phyloP scores from a whole-genome alignment of 2,888 invertebrate species.

The Melinopterus prodromus region DNA sequence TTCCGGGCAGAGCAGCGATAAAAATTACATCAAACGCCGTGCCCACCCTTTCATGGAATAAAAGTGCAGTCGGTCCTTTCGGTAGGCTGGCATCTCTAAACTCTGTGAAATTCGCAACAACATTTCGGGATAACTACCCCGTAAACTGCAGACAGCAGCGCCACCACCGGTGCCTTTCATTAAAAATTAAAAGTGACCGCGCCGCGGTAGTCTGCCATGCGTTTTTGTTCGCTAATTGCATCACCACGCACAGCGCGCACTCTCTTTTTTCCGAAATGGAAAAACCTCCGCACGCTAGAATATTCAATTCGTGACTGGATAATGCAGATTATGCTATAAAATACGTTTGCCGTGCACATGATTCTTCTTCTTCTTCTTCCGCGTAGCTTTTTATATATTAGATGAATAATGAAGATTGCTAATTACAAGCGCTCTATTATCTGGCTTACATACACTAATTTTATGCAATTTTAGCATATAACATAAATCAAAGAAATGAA shows the following conservation, averaged over 20 bases:
- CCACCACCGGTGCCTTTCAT: slow-evolving; percentile 12
- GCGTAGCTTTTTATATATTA: no score
- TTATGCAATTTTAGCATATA: no score
- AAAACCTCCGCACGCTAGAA: background rate
- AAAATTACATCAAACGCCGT: slow-evolving; percentile 39
- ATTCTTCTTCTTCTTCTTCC: no score
- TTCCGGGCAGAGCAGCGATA: slow-evolving; percentile 31
- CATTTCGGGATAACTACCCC: slow-evolving; percentile 6
- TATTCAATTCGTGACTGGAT: background rate
- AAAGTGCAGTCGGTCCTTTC: slow-evolving; percentile 18
- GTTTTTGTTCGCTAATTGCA: slow-evolving; percentile 25
- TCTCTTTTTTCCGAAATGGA: slow-evolving; percentile 9
- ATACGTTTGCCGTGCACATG: no score
- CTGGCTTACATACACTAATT: no score
- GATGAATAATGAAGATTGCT: no score
- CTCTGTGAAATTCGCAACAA: slow-evolving; percentile 26
- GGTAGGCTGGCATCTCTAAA: slow-evolving; percentile 12
- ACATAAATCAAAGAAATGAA: no score
- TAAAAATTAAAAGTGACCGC: slow-evolving; percentile 24
- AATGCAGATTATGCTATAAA: no score
- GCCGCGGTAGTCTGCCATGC: slow-evolving; percentile 4
- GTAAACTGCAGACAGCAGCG: slow-evolving; percentile 12
- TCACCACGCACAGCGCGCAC: slow-evolving; percentile 10
- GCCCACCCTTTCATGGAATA: slow-evolving; percentile 18
- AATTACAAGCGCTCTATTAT: no score